phyloP scores from a whole-genome alignment of 2,113 vertebrate species.

The Columbina picui region DNA sequence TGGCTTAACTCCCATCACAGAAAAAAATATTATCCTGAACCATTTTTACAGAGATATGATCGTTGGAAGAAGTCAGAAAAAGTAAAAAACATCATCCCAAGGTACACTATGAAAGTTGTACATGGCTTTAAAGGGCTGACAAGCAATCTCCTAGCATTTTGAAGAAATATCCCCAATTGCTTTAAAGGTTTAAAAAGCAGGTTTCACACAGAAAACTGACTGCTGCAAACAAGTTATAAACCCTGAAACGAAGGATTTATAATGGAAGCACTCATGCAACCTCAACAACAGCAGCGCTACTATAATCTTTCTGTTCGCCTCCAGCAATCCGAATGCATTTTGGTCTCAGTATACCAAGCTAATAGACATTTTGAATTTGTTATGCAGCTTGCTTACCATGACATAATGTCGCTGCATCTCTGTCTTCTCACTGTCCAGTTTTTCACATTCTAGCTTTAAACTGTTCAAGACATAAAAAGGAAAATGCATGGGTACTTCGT shows the following conservation, averaged over 20 bases:
- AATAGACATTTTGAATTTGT: conserved; percentile 65
- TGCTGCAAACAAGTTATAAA: conserved; percentile 39
- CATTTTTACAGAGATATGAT: accelerated
- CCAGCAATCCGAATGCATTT: conserved; percentile 17
- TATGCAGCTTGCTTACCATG: conserved; percentile 87
- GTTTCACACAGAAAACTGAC: not conserved
- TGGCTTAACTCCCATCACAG: not conserved
- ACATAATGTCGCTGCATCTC: conserved; percentile 99
- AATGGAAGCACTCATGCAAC: conserved; percentile 34
- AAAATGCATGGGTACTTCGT: conserved; percentile 24
- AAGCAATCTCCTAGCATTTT: not conserved
- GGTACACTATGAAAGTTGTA: not conserved
- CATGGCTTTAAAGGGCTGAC: not conserved
- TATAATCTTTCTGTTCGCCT: not conserved
- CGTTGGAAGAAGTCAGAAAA: not conserved
- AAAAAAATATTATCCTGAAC: not conserved
- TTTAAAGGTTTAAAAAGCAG: conserved; percentile 18
- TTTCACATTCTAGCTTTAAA: conserved; percentile 97
- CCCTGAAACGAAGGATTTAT: conserved; percentile 51
- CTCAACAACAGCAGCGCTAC: not conserved
- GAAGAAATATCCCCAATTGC: not conserved
- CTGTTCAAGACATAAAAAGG: conserved; percentile 76
- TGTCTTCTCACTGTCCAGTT: conserved; percentile 96
- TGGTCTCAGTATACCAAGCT: conserved; percentile 26
- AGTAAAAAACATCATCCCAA: not conserved